Conservation (phyloP, 1,140 invertebrate genomes). For the Psix sp. region DNA sequence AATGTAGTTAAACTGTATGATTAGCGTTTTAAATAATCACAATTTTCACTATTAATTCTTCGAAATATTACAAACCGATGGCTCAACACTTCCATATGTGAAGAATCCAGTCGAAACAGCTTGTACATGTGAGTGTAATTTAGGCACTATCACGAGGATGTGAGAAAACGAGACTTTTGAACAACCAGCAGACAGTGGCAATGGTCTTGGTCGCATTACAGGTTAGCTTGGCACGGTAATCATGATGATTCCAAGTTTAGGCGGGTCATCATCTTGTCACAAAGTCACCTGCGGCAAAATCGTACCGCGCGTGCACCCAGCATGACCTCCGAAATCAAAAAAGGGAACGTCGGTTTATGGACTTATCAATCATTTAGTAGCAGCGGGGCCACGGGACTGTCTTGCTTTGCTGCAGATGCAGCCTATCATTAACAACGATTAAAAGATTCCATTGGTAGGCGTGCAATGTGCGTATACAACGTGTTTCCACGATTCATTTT, state of each 20-base stretch:
- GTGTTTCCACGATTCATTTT: constrained; percentile 72
- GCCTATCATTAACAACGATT: constrained; percentile 76
- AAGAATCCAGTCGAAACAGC: no score
- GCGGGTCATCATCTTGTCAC: constrained; percentile 77
- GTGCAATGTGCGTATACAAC: constrained; percentile 41
- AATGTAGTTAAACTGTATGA: no score
- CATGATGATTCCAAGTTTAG: constrained; percentile 73
- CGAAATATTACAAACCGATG: no score
- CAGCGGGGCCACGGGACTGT: constrained; percentile 51
- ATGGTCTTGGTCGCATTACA: constrained; percentile 71
- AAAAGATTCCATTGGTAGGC: constrained; percentile 73
- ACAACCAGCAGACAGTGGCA: constrained; percentile 70
- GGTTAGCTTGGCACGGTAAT: constrained; percentile 73
- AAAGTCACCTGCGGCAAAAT: constrained; percentile 74
- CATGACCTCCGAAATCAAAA: constrained; percentile 61
- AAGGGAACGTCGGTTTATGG: constrained; percentile 70
- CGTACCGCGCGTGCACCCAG: constrained; percentile 58
- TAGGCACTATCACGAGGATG: constrained; percentile 3
- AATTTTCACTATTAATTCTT: no score
- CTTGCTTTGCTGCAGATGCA: constrained; percentile 63
- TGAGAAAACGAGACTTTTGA: constrained; percentile 41
- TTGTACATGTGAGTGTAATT: constrained; percentile 25
- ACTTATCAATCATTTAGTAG: constrained; percentile 78
- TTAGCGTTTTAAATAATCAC: no score
- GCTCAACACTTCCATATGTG: no score